Conservation (phyloP, 2,797 vertebrate genomes). For the Loris lydekkerianus region DNA sequence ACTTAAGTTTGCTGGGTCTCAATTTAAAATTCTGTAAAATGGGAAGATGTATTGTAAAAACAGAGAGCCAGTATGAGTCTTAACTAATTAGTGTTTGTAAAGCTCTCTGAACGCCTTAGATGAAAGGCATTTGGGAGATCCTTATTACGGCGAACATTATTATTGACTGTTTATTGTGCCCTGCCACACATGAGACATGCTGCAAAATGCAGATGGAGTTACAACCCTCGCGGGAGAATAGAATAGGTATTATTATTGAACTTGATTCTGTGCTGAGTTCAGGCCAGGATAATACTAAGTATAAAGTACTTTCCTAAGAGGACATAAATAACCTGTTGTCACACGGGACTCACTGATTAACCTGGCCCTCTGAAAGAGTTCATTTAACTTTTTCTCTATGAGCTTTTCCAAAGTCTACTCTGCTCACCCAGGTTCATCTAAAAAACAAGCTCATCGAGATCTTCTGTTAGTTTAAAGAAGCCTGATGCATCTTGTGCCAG, state of each 20-base stretch:
- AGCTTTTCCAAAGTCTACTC: slow-evolving; percentile 48
- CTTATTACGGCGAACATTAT: slow-evolving; percentile 68
- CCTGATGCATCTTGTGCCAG: slow-evolving; percentile 47
- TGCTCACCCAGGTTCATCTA: slow-evolving; percentile 49
- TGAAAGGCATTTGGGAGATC: slow-evolving; percentile 78
- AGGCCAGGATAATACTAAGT: slow-evolving; percentile 57
- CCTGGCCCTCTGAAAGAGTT: slow-evolving; percentile 13
- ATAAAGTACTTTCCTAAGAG: slow-evolving; percentile 52
- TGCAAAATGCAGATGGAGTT: slow-evolving; percentile 57
- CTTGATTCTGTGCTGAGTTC: slow-evolving; percentile 53
- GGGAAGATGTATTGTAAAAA: slow-evolving; percentile 64
- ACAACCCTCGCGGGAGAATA: slow-evolving; percentile 30
- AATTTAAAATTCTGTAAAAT: slow-evolving; percentile 76
- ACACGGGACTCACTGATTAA: neutral
- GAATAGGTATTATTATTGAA: slow-evolving; percentile 70
- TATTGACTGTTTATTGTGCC: slow-evolving; percentile 69
- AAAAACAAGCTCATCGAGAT: slow-evolving; percentile 66
- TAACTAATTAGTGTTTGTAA: slow-evolving; percentile 83
- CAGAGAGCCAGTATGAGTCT: slow-evolving; percentile 63
- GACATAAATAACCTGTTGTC: slow-evolving; percentile 72
- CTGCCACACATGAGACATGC: slow-evolving; percentile 57
- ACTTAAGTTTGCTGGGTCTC: slow-evolving; percentile 54
- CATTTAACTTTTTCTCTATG: neutral
- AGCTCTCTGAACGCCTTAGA: slow-evolving; percentile 77
- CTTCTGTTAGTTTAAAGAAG: slow-evolving; percentile 55